Conservation (phyloP, 2,797 vertebrate species). For the Toxotes lorentzi region DNA sequence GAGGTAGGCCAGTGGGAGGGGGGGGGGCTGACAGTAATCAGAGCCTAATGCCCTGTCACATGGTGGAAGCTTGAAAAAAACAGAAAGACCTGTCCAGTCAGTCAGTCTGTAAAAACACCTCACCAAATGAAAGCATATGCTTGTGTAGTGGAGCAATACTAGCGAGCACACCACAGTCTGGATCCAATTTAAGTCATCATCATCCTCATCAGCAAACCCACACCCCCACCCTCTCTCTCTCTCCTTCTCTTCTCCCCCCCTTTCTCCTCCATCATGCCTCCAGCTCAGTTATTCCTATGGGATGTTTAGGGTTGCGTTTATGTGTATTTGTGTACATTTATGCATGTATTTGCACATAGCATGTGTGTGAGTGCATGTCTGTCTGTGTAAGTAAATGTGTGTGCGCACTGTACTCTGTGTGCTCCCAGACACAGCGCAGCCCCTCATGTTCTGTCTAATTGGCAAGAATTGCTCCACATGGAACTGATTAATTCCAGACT, state of each 20-base stretch:
- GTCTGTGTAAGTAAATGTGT: slow-evolving; percentile 7
- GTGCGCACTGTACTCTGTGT: slow-evolving; percentile 57
- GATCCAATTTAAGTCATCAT: slow-evolving; percentile 83
- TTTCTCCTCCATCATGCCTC: slow-evolving; percentile 36
- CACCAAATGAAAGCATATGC: slow-evolving; percentile 78
- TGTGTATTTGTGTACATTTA: background rate
- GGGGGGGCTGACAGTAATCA: slow-evolving; percentile 71
- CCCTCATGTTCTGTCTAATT: slow-evolving; percentile 81
- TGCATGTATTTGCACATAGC: slow-evolving; percentile 23
- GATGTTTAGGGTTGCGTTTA: slow-evolving; percentile 29
- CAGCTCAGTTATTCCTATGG: slow-evolving; percentile 50
- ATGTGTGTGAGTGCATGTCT: slow-evolving; percentile 1
- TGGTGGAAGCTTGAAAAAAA: slow-evolving; percentile 46
- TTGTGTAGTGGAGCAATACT: slow-evolving; percentile 59
- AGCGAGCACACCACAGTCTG: slow-evolving; percentile 76
- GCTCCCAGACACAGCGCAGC: slow-evolving; percentile 67
- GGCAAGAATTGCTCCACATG: slow-evolving; percentile 84
- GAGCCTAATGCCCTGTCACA: slow-evolving; percentile 72
- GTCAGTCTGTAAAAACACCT: slow-evolving; percentile 78
- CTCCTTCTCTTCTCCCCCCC: background rate
- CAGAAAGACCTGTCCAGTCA: slow-evolving; percentile 61
- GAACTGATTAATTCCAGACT: slow-evolving; percentile 87
- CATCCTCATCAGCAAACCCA: slow-evolving; percentile 68
- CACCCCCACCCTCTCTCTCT: background rate
- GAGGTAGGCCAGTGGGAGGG: slow-evolving; percentile 46